phyloP scores from a whole-genome alignment of 2,888 invertebrate genomes.

The Agrilus biguttatus region DNA sequence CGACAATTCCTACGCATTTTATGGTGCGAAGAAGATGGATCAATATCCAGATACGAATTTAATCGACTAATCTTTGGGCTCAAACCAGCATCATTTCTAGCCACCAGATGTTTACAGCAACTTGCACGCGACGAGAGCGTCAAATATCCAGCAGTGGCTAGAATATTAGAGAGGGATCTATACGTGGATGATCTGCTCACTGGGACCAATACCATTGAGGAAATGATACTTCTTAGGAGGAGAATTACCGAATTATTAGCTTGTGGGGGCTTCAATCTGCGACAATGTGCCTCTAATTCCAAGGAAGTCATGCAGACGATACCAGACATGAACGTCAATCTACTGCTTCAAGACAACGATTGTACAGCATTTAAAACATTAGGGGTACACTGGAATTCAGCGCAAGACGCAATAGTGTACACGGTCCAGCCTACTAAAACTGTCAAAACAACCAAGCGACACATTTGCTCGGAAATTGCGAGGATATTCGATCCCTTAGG shows the following conservation, averaged over 20 bases:
- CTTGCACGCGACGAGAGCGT: constrained; percentile 11
- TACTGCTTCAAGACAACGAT: background rate
- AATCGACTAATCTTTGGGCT: constrained; percentile 15
- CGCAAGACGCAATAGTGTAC: constrained; percentile 2
- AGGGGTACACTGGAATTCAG: constrained; percentile 3
- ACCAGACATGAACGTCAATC: background rate
- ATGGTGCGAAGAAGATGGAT: constrained; percentile 16
- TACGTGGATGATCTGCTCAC: constrained; percentile 13
- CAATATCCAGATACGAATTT: constrained; percentile 5
- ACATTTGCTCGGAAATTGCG: constrained; percentile 7
- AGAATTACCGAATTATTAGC: background rate
- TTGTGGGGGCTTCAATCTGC: constrained; percentile 8
- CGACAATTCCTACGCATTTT: constrained; percentile 19
- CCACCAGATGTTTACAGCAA: constrained; percentile 9
- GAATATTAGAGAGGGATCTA: constrained; percentile 13
- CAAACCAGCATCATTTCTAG: constrained; percentile 16
- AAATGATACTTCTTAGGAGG: constrained; percentile 6
- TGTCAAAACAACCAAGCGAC: constrained; percentile 1
- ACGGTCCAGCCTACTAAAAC: too few relatives aligned
- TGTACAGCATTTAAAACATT: constrained; percentile 1
- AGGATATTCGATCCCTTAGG: constrained; percentile 13
- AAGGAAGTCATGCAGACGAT: background rate
- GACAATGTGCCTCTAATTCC: constrained; percentile 12
- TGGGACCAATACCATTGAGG: constrained; percentile 6
- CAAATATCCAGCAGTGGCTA: constrained; percentile 7